These are phyloP conservation scores for Phymanthus crucifer DNA, from an alignment of 92 coral and sea anemone species.

Conservation along the genomic window DNA sequence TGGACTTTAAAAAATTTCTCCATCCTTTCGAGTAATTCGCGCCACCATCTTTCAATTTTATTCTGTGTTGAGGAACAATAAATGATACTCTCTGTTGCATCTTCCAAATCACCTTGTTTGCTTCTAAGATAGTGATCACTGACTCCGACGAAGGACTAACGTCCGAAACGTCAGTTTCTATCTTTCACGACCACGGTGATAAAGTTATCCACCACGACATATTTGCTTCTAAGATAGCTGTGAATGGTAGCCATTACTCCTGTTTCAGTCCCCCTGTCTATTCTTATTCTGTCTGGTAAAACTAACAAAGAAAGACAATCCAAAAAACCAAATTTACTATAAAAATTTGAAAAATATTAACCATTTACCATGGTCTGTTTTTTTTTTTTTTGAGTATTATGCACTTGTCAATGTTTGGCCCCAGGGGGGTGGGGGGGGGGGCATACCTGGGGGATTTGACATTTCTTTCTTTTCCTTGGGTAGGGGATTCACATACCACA, in stretches of 20 bases:
- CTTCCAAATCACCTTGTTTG: constrained; percentile 37
- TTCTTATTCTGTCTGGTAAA: constrained; percentile 1
- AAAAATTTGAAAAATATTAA: too few species aligned
- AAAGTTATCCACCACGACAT: too few species aligned
- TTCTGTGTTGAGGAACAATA: constrained; percentile 21
- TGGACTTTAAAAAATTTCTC: constrained; percentile 23
- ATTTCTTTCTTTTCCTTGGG: too few species aligned
- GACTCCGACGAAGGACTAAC: too few species aligned
- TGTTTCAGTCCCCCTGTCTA: constrained; percentile 24
- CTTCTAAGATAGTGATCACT: too few species aligned
- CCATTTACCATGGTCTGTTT: not conserved
- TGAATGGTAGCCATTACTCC: constrained; percentile 36
- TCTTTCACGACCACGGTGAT: too few species aligned
- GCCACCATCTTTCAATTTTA: constrained; percentile 33
- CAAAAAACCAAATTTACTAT: not conserved
- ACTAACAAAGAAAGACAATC: constrained; percentile 4
- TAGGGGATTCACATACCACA: too few species aligned
- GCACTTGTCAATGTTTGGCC: too few species aligned
- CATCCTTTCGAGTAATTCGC: constrained; percentile 34
- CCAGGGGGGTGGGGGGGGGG: too few species aligned
- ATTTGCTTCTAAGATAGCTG: constrained; percentile 33
- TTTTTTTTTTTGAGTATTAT: too few species aligned
- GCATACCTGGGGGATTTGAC: not conserved
- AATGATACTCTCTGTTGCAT: constrained; percentile 31
- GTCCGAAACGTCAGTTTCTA: too few species aligned